Percentiles rank a stretch among this genome's conserved stretches.
Conservation (phyloP, 1,140 invertebrate genomes). For the Akabosia matsudoensis region DNA sequence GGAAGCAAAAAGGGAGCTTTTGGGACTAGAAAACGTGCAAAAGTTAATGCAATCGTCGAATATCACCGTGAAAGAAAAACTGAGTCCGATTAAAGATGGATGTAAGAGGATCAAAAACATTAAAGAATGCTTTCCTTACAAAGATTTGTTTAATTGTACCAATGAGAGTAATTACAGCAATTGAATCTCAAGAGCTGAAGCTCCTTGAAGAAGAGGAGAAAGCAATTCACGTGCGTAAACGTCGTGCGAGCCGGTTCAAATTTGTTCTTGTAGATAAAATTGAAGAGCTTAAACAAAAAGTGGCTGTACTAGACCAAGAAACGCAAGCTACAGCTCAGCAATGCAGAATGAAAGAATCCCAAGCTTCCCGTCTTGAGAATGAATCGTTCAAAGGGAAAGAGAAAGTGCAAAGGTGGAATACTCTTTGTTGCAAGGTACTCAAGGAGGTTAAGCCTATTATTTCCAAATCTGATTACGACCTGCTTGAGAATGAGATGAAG, state of each 20-base stretch:
- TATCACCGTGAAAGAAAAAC: constrained; percentile 20
- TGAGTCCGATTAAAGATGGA: constrained; percentile 20
- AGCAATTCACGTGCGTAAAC: constrained; percentile 3
- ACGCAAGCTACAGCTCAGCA: neutral
- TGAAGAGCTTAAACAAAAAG: neutral
- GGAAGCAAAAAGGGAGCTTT: constrained; percentile 17
- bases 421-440: constrained; percentile 13
- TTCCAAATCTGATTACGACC: neutral
- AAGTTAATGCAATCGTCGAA: constrained; percentile 20
- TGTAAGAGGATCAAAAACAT: constrained; percentile 10
- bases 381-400: constrained; percentile 20
- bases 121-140: neutral
- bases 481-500: constrained; percentile 18
- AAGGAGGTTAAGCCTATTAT: constrained; percentile 25
- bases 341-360: neutral
- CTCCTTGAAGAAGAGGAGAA: neutral
- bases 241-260: neutral
- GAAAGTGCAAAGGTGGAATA: constrained; percentile 27
- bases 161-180: neutral
- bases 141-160: neutral
- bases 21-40: constrained; percentile 24
- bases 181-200: neutral
- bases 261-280: constrained; percentile 3
- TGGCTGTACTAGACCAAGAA: constrained; percentile 17
- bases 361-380: neutral